Evolutionary conservation across 2,113 vertebrate genomes (phyloP).

Genomic region (Ursus arctos): DNA sequence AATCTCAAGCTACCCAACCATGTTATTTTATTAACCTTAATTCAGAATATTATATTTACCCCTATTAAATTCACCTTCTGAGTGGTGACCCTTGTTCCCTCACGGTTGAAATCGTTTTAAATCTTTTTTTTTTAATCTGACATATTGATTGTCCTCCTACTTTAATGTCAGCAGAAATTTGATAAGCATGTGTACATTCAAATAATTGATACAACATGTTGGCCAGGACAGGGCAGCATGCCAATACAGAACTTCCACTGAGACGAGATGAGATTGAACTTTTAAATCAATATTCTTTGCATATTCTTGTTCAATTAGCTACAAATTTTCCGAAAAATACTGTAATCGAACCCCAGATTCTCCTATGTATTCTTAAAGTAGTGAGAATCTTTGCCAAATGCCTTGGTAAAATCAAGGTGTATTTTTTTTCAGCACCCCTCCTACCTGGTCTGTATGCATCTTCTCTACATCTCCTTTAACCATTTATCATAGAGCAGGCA

Average conservation of each 20-base stretch:
- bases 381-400: not conserved
- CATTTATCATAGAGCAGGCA: not conserved
- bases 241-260: not conserved
- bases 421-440: not conserved
- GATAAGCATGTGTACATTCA: not conserved
- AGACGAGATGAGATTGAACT: not conserved
- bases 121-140: not conserved
- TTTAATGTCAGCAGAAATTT: not conserved
- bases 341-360: not conserved
- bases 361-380: not conserved
- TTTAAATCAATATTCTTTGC: not conserved
- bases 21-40: slow-evolving; percentile 14
- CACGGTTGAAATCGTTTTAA: slow-evolving; percentile 16
- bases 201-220: not conserved
- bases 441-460: not conserved
- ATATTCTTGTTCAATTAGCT: not conserved
- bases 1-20: not conserved
- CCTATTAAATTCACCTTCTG: not conserved
- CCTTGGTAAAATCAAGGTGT: not conserved
- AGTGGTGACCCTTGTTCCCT: not conserved
- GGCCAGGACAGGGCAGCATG: not conserved
- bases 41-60: not conserved
- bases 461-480: not conserved
- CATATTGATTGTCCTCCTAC: not conserved
- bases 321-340: not conserved